Conservation (phyloP, 2,888 invertebrate genomes). For the Monopis laevigella region DNA sequence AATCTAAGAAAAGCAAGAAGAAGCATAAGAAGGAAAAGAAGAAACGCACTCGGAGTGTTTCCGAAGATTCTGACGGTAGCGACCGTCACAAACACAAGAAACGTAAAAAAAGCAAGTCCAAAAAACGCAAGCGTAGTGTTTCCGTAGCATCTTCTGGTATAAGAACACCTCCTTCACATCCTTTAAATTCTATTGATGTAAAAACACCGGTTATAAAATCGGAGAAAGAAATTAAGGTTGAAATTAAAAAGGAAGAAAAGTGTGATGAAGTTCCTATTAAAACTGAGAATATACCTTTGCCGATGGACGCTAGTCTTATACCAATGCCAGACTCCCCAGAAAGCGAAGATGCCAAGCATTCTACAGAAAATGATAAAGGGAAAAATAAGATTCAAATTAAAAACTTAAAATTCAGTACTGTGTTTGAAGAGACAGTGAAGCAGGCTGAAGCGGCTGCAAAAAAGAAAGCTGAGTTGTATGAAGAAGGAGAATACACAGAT, state of each 20-base stretch:
- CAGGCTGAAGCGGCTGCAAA: slow-evolving; percentile 71
- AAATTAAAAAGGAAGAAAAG: slow-evolving; percentile 18
- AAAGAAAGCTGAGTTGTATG: slow-evolving; percentile 68
- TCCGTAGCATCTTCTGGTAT: slow-evolving; percentile 22
- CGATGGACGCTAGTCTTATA: slow-evolving; percentile 41
- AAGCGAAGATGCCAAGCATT: slow-evolving; percentile 24
- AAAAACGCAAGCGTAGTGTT: slow-evolving; percentile 36
- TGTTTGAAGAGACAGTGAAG: slow-evolving; percentile 73
- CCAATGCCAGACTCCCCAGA: slow-evolving; percentile 54
- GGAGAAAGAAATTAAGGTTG: slow-evolving; percentile 11
- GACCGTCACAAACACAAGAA: slow-evolving; percentile 66
- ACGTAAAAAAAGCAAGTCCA: slow-evolving; percentile 61
- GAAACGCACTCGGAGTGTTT: slow-evolving; percentile 52
- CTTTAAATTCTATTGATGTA: slow-evolving; percentile 24
- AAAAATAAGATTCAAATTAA: slow-evolving; percentile 73
- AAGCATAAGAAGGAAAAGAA: slow-evolving; percentile 72
- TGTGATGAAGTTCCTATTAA: slow-evolving; percentile 25
- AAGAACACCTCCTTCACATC: slow-evolving; percentile 32
- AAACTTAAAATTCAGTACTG: slow-evolving; percentile 72
- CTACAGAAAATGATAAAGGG: slow-evolving; percentile 40
- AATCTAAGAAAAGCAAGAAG: slow-evolving; percentile 63
- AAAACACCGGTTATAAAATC: slow-evolving; percentile 24
- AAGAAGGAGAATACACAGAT: slow-evolving; percentile 71
- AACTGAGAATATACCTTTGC: slow-evolving; percentile 29
- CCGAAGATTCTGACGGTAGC: slow-evolving; percentile 47